These are phyloP conservation scores for Cylloceria caligata DNA, from an alignment of 2,888 invertebrate species.

Conservation along the genomic window DNA sequence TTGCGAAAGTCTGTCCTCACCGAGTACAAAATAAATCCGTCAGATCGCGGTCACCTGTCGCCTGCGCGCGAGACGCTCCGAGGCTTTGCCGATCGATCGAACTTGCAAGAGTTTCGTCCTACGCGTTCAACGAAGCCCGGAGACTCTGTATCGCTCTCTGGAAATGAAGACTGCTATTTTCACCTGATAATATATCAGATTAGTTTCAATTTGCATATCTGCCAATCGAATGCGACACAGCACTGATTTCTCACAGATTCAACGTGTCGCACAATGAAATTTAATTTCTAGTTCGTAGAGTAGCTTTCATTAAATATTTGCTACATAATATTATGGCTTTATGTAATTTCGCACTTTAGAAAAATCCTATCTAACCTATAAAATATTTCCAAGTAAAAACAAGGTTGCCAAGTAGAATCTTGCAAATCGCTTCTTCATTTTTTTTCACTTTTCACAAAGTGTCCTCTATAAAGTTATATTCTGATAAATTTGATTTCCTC, in stretches of 20 bases:
- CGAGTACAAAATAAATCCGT: slow-evolving; percentile 50
- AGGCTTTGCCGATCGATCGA: slow-evolving; percentile 47
- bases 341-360: too few relatives aligned
- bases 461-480: too few relatives aligned
- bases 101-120: slow-evolving; percentile 23
- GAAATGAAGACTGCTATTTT: slow-evolving; percentile 34
- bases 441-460: too few relatives aligned
- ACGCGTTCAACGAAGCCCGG: slow-evolving; percentile 33
- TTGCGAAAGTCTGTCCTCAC: slow-evolving; percentile 2
- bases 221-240: neutral
- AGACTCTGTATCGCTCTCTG: neutral
- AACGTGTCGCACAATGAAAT: neutral
- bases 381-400: too few relatives aligned
- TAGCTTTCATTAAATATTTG: neutral
- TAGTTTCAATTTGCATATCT: slow-evolving; percentile 14
- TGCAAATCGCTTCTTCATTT: too few relatives aligned
- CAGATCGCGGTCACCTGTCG: slow-evolving; percentile 50
- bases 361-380: neutral
- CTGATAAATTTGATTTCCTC: too few relatives aligned
- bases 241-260: neutral
- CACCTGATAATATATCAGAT: slow-evolving; percentile 2
- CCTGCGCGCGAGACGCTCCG: slow-evolving; percentile 14
- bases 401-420: too few relatives aligned
- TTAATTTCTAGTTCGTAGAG: neutral
- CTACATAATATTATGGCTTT: neutral